Evolutionary conservation across 92 coral and sea anemone species (phyloP).

Genomic region (Epizoanthus illoricatus): DNA sequence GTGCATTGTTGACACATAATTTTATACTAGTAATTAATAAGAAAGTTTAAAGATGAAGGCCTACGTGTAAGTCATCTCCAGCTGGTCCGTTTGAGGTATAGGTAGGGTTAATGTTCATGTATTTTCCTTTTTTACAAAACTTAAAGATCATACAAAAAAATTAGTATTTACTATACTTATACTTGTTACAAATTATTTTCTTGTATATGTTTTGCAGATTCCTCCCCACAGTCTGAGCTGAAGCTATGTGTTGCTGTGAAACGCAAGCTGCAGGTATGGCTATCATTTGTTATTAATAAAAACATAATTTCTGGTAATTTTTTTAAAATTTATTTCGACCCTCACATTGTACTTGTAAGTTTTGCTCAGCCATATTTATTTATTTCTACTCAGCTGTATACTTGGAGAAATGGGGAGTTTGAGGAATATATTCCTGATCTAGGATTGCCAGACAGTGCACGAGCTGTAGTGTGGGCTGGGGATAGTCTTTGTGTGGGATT

Average conservation of each 20-base stretch:
- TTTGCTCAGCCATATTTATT: background rate
- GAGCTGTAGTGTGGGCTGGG: slow-evolving; percentile 87
- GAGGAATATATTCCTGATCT: slow-evolving; percentile 85
- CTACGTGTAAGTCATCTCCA: too few relatives aligned
- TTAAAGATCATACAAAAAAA: too few relatives aligned
- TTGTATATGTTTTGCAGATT: slow-evolving; percentile 50
- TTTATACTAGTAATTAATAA: too few relatives aligned
- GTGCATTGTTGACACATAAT: too few relatives aligned
- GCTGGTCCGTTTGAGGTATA: too few relatives aligned
- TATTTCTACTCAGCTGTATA: slow-evolving; percentile 61
- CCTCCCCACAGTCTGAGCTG: slow-evolving; percentile 85
- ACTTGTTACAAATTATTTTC: too few relatives aligned
- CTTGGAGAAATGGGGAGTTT: slow-evolving; percentile 86
- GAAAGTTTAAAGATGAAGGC: too few relatives aligned
- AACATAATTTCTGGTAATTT: background rate
- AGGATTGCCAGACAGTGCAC: slow-evolving; percentile 86
- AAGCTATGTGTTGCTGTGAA: slow-evolving; percentile 94
- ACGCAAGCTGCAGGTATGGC: slow-evolving; percentile 77
- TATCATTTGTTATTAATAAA: too few relatives aligned
- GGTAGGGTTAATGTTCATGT: too few relatives aligned
- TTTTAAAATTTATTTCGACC: background rate
- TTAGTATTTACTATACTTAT: too few relatives aligned
- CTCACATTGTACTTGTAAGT: too few relatives aligned
- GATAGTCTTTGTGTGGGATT: slow-evolving; percentile 97
- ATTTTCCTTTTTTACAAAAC: too few relatives aligned